Evolutionary conservation across 2,888 invertebrate genomes (phyloP).

Genomic region (Trisateles emortualis): DNA sequence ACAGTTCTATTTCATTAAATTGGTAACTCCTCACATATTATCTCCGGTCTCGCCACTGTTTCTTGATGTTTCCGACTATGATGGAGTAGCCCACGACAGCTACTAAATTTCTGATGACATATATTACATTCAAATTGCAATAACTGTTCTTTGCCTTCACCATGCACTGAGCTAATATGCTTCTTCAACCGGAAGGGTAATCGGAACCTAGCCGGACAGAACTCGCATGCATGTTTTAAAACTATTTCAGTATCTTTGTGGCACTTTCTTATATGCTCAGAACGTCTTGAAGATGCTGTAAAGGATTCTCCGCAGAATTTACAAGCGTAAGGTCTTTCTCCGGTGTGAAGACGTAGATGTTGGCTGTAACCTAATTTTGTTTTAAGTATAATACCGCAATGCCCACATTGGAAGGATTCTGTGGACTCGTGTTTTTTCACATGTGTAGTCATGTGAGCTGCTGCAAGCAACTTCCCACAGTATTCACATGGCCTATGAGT

Average conservation of each 20-base stretch:
- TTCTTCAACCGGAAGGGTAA: slow-evolving; percentile 66
- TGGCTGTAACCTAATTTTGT: slow-evolving; percentile 70
- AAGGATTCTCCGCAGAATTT: slow-evolving; percentile 70
- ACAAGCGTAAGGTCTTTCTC: slow-evolving; percentile 73
- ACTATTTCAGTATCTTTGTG: slow-evolving; percentile 57
- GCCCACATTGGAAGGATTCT: slow-evolving; percentile 59
- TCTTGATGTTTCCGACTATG: slow-evolving; percentile 67
- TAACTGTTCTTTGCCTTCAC: slow-evolving; percentile 30
- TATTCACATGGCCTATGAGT: slow-evolving; percentile 72
- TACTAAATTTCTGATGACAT: slow-evolving; percentile 68
- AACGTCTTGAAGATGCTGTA: slow-evolving; percentile 73
- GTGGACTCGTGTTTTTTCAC: slow-evolving; percentile 63
- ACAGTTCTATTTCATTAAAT: too few species aligned
- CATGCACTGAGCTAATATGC: slow-evolving; percentile 64
- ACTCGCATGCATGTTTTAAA: slow-evolving; percentile 63
- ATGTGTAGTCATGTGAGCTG: slow-evolving; percentile 76
- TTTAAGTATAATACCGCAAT: slow-evolving; percentile 66
- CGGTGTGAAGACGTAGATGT: slow-evolving; percentile 74
- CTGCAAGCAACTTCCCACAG: slow-evolving; percentile 72
- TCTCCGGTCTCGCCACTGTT: neutral
- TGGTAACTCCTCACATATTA: neutral
- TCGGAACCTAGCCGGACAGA: slow-evolving; percentile 70
- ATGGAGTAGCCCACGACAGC: slow-evolving; percentile 63
- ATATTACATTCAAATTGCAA: slow-evolving; percentile 59
- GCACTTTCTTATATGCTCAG: slow-evolving; percentile 67